Percentiles rank a stretch among this genome's conserved stretches.
Conservation (phyloP, 92 coral and sea anemone genomes). For the Phenganax marumi region DNA sequence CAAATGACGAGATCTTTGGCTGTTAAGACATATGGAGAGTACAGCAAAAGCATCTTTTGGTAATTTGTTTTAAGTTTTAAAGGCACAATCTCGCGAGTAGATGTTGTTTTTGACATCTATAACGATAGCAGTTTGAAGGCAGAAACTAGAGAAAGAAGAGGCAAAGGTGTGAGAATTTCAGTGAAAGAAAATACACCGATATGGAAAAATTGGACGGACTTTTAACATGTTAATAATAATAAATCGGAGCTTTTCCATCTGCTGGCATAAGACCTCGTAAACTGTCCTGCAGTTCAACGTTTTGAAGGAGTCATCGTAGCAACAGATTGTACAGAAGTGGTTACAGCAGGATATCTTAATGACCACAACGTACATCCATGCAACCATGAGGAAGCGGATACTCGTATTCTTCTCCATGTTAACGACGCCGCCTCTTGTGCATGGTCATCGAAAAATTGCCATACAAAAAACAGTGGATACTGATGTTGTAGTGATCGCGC, state of each 20-base stretch:
- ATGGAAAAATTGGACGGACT: background rate
- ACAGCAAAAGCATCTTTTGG: slow-evolving; percentile 19
- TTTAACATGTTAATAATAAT: background rate
- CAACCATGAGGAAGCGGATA: slow-evolving; percentile 63
- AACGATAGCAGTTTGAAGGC: background rate
- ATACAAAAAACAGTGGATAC: slow-evolving; percentile 44
- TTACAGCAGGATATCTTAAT: slow-evolving; percentile 29
- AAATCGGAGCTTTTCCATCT: slow-evolving; percentile 5
- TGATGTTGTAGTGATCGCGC: slow-evolving; percentile 2
- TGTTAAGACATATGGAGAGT: slow-evolving; percentile 25
- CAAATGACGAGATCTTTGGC: slow-evolving; percentile 5
- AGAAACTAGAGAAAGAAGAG: slow-evolving; percentile 19
- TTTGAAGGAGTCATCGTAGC: slow-evolving; percentile 15
- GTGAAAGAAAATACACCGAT: slow-evolving; percentile 12
- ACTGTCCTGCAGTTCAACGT: background rate
- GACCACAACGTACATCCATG: slow-evolving; percentile 52
- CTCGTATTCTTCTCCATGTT: slow-evolving; percentile 55
- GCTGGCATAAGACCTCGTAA: slow-evolving; percentile 1
- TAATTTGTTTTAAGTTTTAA: background rate
- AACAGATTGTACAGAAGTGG: slow-evolving; percentile 38
- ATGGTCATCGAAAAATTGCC: slow-evolving; percentile 37
- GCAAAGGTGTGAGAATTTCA: background rate
- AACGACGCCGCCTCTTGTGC: slow-evolving; percentile 50
- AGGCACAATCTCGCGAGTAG: background rate
- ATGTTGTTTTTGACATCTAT: slow-evolving; percentile 21